Evolutionary conservation across 2,113 vertebrate species (phyloP).

Genomic region (Spea multiplicata): DNA sequence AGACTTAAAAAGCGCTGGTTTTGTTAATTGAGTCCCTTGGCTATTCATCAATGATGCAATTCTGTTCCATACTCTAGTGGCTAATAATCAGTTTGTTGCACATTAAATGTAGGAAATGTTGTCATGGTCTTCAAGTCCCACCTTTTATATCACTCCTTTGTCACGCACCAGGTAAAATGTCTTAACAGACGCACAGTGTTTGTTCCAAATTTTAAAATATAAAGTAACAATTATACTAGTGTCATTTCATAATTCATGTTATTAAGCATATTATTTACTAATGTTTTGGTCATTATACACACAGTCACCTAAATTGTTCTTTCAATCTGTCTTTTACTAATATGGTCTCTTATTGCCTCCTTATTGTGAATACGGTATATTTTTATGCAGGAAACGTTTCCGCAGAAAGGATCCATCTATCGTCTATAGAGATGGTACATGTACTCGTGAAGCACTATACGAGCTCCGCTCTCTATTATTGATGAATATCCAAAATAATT

Average conservation of each 20-base stretch:
- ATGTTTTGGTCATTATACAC: no score
- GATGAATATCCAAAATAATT: slow-evolving; percentile 48
- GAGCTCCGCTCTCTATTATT: slow-evolving; percentile 42
- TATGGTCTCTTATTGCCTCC: not conserved
- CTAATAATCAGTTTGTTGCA: slow-evolving; percentile 67
- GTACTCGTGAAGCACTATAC: slow-evolving; percentile 32
- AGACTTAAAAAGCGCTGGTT: slow-evolving; percentile 61
- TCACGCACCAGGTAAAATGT: slow-evolving; percentile 51
- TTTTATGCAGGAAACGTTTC: slow-evolving; percentile 26
- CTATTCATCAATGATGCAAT: slow-evolving; percentile 71
- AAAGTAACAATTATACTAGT: slow-evolving; percentile 54
- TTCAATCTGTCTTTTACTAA: no score
- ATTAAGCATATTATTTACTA: slow-evolving; percentile 7
- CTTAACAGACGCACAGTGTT: slow-evolving; percentile 52
- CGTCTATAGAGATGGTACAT: slow-evolving; percentile 13
- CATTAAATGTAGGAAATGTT: slow-evolving; percentile 64
- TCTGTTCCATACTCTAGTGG: slow-evolving; percentile 66
- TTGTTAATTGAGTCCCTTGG: slow-evolving; percentile 74
- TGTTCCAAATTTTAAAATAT: slow-evolving; percentile 57
- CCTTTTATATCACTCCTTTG: slow-evolving; percentile 63
- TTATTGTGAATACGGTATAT: not conserved
- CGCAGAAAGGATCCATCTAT: slow-evolving; percentile 32
- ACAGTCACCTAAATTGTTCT: no score
- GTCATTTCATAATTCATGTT: slow-evolving; percentile 47
- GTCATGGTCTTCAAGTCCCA: slow-evolving; percentile 62